Base-by-base conservation (phyloP, 2,797 vertebrate genomes). In the Danio aesculapii region DNA sequence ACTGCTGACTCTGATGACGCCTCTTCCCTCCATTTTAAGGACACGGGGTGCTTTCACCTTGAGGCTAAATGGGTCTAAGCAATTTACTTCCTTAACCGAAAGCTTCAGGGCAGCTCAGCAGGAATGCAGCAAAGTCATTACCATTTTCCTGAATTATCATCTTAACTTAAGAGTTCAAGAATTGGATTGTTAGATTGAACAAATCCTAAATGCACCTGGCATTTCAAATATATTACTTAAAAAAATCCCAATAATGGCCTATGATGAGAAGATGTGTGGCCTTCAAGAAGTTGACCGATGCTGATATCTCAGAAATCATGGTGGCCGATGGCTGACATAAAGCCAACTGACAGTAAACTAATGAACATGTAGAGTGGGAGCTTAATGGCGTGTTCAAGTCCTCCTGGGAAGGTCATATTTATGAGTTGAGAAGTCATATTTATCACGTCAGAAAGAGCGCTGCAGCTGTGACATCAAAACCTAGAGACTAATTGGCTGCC, bases 11-110 rank as follows among this genome's bases (percentile, higher is more conserved):
- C 19, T 41, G 30, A 43, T 17, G 47, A 77, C 19, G 44, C 44
- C 62, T 57, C 30, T 55, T 75, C 62, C 41, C 47, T 66, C 41
- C 3, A 50, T 72, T 72, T 78, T 55, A n/a, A 73, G 39, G 21
- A 66, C 69, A 73, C 10, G n/a, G 64, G 50, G 52, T 67, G 44
- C 64, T 73, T 67, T 83, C 78, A 84, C 83, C 85, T 83, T 78
- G 68, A 72, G 62, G 19, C 63, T 58, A 14, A 58, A 67, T 44
- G 72, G 80, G 72, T 78, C 77, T 72, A 58, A 86, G 53, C 55
- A 76, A 72, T 83, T 78, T 66, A 75, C 52, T 77, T 52, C 10
- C 68, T 63, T 12, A 71, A 71, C 39, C 2, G n/a, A 52, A 64
- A 64, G 50, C 7, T 6, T 61, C 14, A 53, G 11, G 81, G 68